phyloP scores from a whole-genome alignment of 2,113 vertebrate species.

The Phrynocephalus versicolor region DNA sequence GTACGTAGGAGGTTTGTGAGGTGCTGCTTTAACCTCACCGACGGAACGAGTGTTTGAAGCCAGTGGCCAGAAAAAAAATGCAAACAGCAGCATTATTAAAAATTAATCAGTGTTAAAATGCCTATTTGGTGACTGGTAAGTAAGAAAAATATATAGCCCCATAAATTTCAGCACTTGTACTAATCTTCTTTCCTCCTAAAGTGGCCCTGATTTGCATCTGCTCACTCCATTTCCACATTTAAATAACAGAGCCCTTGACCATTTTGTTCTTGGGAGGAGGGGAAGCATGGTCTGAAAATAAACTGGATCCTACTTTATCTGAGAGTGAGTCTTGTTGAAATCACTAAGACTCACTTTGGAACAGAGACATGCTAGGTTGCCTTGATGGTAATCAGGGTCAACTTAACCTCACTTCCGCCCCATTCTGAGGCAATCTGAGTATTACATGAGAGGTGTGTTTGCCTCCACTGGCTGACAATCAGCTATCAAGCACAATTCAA shows the following conservation, averaged over 20 bases:
- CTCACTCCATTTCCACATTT: constrained; percentile 55
- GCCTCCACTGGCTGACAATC: no score
- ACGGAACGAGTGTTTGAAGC: neutral
- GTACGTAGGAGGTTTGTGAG: neutral
- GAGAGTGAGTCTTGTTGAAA: neutral
- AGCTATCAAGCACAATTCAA: no score
- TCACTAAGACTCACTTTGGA: neutral
- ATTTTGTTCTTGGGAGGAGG: neutral
- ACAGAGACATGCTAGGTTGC: neutral
- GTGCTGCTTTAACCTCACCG: neutral
- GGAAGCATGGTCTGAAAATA: constrained; percentile 33
- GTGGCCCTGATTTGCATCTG: constrained; percentile 56
- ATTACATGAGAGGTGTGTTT: neutral
- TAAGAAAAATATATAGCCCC: constrained; percentile 47
- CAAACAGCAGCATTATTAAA: constrained; percentile 69
- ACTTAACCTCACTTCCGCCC: neutral
- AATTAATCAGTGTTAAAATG: constrained; percentile 70
- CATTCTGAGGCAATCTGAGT: neutral
- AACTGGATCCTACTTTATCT: constrained; percentile 18
- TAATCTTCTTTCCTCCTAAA: constrained; percentile 55
- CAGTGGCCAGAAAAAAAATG: constrained; percentile 41
- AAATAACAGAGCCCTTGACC: constrained; percentile 46
- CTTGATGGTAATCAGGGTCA: neutral
- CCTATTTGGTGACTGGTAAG: constrained; percentile 53
- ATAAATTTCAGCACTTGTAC: constrained; percentile 58